Evolutionary conservation across 2,113 vertebrate genomes (phyloP).

Genomic region (Oreochromis tanganicae): DNA sequence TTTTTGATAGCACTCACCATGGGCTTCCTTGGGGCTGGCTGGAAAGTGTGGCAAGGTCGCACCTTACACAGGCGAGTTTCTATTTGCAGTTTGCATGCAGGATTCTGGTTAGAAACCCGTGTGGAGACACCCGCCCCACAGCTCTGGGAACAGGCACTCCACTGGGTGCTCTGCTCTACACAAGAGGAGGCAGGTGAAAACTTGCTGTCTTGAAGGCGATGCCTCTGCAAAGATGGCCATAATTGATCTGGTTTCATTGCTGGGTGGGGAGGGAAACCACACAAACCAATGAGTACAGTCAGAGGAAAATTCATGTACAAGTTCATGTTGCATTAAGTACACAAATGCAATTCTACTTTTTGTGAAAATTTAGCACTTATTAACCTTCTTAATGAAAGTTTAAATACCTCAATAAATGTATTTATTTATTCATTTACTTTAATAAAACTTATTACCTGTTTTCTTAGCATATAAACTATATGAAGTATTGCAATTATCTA

Average conservation of each 20-base stretch:
- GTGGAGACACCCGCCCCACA: slow-evolving; percentile 85
- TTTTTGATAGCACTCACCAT: slow-evolving; percentile 44
- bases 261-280: not conserved
- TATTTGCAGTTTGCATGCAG: slow-evolving; percentile 80
- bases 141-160: slow-evolving; percentile 84
- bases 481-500: not conserved
- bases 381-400: not conserved
- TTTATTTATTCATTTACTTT: not conserved
- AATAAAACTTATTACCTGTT: not conserved
- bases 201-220: not conserved
- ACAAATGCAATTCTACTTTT: not conserved
- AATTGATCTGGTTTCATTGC: slow-evolving; percentile 28
- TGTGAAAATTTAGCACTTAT: not conserved
- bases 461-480: not conserved
- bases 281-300: not conserved
- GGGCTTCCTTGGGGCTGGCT: not conserved
- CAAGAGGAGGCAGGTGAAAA: slow-evolving; percentile 56
- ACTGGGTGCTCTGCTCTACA: slow-evolving; percentile 78
- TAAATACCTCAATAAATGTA: not conserved
- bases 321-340: rapidly evolving
- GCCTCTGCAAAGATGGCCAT: slow-evolving; percentile 3
- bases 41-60: slow-evolving; percentile 70
- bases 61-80: slow-evolving; percentile 79
- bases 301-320: not conserved
- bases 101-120: slow-evolving; percentile 86